Evolutionary conservation across 2,888 invertebrate species (phyloP).

Genomic region (Thereva nobilitata): DNA sequence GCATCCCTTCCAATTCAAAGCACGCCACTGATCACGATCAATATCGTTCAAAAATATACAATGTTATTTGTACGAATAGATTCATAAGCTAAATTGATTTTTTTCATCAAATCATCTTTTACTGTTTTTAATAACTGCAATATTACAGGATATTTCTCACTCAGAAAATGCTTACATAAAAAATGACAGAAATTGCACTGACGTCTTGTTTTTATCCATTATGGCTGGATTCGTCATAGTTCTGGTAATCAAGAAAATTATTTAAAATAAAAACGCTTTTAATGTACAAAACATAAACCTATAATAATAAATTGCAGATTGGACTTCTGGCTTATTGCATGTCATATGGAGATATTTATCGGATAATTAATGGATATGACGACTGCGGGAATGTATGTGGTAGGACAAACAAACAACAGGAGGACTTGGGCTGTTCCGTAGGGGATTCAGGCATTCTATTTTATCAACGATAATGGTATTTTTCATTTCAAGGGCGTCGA

Average conservation of each 20-base stretch:
- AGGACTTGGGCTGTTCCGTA: constrained; percentile 50
- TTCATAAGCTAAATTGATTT: too few species aligned
- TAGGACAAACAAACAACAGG: constrained; percentile 43
- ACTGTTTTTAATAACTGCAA: too few species aligned
- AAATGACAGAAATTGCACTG: constrained; percentile 59
- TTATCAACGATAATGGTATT: not conserved
- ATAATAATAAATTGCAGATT: constrained; percentile 46
- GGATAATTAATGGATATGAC: constrained; percentile 67
- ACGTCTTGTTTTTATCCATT: constrained; percentile 61
- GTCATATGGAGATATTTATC: constrained; percentile 62
- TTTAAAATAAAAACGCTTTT: not conserved
- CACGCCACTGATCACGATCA: too few species aligned
- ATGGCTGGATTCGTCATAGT: constrained; percentile 61
- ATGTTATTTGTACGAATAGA: too few species aligned
- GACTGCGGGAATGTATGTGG: constrained; percentile 70
- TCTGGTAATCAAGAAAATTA: constrained; percentile 59
- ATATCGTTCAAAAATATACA: too few species aligned
- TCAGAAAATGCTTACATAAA: too few species aligned
- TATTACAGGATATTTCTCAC: too few species aligned
- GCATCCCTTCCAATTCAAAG: too few species aligned
- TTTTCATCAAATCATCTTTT: too few species aligned
- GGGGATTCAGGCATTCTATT: constrained; percentile 44
- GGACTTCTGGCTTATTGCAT: constrained; percentile 58
- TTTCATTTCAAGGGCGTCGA: constrained; percentile 40
- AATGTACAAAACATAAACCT: not conserved